Evolutionary conservation across 1,140 invertebrate genomes (phyloP).

Genomic region (Trichoplusia ni): DNA sequence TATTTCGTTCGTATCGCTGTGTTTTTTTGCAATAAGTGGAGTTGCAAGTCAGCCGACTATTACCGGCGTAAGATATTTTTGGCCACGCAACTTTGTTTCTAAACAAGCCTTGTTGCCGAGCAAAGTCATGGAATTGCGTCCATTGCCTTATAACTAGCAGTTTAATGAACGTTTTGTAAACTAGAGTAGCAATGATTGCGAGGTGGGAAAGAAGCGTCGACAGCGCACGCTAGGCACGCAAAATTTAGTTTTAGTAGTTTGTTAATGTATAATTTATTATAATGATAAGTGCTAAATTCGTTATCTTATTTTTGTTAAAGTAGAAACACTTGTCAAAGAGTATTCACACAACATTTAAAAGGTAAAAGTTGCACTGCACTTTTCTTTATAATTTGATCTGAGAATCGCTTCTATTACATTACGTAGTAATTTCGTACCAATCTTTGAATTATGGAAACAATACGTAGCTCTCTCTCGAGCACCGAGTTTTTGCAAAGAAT

Average conservation of each 20-base stretch:
- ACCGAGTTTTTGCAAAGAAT: slow-evolving; percentile 22
- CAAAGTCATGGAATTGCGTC: neutral
- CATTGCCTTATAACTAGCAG: neutral
- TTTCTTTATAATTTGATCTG: slow-evolving; percentile 4
- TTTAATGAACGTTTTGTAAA: neutral
- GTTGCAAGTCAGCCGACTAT: slow-evolving; percentile 4
- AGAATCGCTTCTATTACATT: slow-evolving; percentile 2
- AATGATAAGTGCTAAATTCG: too few relatives aligned
- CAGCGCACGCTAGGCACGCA: too few relatives aligned
- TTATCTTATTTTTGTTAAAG: too few relatives aligned
- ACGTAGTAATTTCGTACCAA: slow-evolving; percentile 11
- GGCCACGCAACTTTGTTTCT: slow-evolving; percentile 10
- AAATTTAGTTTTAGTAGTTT: too few relatives aligned
- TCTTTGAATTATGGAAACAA: slow-evolving; percentile 22
- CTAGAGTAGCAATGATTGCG: too few relatives aligned
- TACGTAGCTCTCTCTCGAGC: slow-evolving; percentile 18
- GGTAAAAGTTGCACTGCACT: neutral
- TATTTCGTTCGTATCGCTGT: neutral
- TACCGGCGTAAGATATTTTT: slow-evolving; percentile 11
- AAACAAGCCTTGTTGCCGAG: neutral
- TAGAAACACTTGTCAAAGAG: too few relatives aligned
- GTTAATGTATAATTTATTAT: too few relatives aligned
- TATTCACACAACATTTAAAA: too few relatives aligned
- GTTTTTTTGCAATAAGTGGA: neutral
- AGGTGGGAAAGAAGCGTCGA: too few relatives aligned